Conservation (phyloP, 1,140 invertebrate genomes). For the Danaus melanippus region DNA sequence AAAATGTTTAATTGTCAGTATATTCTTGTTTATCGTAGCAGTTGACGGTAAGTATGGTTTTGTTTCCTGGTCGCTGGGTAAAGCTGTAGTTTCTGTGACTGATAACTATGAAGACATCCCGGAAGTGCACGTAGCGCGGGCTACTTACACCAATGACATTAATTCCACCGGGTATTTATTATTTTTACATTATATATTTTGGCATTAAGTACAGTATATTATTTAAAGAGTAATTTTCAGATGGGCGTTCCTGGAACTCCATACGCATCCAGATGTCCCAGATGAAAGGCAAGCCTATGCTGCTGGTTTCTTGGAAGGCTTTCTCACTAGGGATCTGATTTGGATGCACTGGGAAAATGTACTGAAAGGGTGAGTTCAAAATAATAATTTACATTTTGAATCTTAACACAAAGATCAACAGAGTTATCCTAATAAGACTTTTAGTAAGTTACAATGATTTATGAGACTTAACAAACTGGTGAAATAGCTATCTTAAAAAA, state of each 20-base stretch:
- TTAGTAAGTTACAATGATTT: too few species aligned
- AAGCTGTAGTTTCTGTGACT: slow-evolving; percentile 27
- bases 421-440: too few species aligned
- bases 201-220: not conserved
- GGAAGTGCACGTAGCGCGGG: slow-evolving; percentile 34
- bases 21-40: slow-evolving; percentile 20
- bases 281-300: slow-evolving; percentile 77
- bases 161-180: slow-evolving; percentile 43
- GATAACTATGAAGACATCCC: slow-evolving; percentile 41
- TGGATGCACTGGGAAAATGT: slow-evolving; percentile 78
- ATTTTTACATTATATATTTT: slow-evolving; percentile 5
- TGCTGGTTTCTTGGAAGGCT: slow-evolving; percentile 79
- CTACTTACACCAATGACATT: slow-evolving; percentile 51
- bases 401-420: too few species aligned
- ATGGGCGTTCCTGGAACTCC: slow-evolving; percentile 75
- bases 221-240: slow-evolving; percentile 40
- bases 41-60: slow-evolving; percentile 45
- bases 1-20: slow-evolving; percentile 18
- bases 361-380: slow-evolving; percentile 52
- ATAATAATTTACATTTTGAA: too few species aligned
- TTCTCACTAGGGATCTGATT: slow-evolving; percentile 74
- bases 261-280: slow-evolving; percentile 55
- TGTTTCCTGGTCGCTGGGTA: slow-evolving; percentile 28
- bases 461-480: too few species aligned
- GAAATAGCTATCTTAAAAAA: too few species aligned